Evolutionary conservation across 2,113 vertebrate genomes (phyloP).

Genomic region (Megaptera novaeangliae): DNA sequence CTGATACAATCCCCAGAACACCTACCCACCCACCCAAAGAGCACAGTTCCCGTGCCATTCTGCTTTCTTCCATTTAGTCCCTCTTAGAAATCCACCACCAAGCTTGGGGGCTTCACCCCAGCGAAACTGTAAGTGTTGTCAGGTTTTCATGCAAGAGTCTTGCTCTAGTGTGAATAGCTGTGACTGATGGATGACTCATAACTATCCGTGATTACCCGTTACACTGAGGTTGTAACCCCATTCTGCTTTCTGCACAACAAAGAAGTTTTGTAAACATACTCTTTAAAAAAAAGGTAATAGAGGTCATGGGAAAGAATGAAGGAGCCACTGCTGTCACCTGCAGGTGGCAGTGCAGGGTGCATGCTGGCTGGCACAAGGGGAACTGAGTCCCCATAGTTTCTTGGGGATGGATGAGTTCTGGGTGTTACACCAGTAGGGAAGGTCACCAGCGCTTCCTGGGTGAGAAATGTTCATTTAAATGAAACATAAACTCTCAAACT

Average conservation of each 20-base stretch:
- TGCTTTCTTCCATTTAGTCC: constrained; percentile 82
- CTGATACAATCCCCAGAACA: constrained; percentile 72
- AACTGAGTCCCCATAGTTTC: background rate
- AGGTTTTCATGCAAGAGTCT: constrained; percentile 83
- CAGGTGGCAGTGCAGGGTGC: background rate
- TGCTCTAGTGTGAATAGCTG: constrained; percentile 85
- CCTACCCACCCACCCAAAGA: constrained; percentile 74
- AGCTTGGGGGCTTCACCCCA: constrained; percentile 74
- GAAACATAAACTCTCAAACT: background rate
- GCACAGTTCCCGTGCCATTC: constrained; percentile 87
- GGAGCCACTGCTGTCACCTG: background rate
- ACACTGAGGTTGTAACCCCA: constrained; percentile 86
- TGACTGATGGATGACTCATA: constrained; percentile 85
- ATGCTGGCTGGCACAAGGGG: too few species aligned
- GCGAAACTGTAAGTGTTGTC: constrained; percentile 85
- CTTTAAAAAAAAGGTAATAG: background rate
- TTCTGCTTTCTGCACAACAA: constrained; percentile 92
- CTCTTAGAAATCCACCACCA: constrained; percentile 81
- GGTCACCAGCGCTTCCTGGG: background rate
- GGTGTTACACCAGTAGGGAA: background rate
- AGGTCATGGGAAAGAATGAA: background rate
- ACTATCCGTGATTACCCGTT: constrained; percentile 85
- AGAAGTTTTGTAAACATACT: constrained; percentile 86
- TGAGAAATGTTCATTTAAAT: background rate
- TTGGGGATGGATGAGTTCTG: background rate